Evolutionary conservation across 2,797 vertebrate species (phyloP).

Genomic region (Sitta carolinensis): DNA sequence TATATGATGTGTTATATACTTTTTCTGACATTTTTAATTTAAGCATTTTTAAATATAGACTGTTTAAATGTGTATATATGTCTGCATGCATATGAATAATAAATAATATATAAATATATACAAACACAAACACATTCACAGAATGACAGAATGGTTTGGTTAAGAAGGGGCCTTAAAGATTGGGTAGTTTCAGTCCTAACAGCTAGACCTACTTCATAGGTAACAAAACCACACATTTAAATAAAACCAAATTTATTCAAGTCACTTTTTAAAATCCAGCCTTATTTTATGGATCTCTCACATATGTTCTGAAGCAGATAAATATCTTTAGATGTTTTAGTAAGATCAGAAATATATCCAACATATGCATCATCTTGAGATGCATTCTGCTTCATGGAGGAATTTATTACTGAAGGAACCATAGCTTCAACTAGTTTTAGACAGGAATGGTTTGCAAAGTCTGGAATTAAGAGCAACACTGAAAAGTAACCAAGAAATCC

Average conservation of each 20-base stretch:
- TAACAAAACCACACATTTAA: not conserved
- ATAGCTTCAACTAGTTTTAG: not conserved
- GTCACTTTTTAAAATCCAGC: not conserved
- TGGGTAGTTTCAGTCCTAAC: not conserved
- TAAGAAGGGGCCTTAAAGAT: not conserved
- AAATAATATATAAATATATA: not conserved
- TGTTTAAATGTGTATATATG: not conserved
- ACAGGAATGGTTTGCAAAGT: not conserved
- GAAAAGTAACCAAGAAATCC: not conserved
- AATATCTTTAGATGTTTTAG: not conserved
- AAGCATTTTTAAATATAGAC: not conserved
- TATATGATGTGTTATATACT: rapidly evolving
- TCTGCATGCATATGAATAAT: not conserved
- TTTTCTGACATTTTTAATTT: not conserved
- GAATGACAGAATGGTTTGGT: not conserved
- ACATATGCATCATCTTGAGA: not conserved
- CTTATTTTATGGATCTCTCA: not conserved
- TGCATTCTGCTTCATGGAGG: rapidly evolving
- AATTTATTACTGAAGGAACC: not conserved
- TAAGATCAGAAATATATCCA: not conserved
- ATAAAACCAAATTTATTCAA: not conserved
- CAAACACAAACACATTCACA: not conserved
- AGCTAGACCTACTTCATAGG: not conserved
- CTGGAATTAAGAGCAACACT: not conserved
- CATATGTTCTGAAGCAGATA: not conserved